These are phyloP conservation scores for Chascanopsetta lugubris DNA, from an alignment of 2,113 vertebrate genomes.

Conservation along the genomic window DNA sequence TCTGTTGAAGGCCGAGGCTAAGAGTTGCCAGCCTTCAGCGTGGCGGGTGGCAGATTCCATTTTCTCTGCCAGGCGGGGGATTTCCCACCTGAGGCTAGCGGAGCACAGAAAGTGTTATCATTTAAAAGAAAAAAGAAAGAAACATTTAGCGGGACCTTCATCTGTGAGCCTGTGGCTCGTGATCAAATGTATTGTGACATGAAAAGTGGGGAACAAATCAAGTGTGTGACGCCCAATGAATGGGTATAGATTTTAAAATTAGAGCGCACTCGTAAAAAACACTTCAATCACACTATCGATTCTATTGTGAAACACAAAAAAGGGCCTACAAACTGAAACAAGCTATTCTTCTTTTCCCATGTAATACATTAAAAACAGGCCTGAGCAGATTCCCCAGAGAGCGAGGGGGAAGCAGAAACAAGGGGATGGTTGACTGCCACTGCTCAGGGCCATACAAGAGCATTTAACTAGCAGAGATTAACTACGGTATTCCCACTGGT, in stretches of 20 bases:
- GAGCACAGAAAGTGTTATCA: conserved; percentile 43
- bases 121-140: conserved; percentile 41
- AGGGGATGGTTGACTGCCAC: conserved; percentile 62
- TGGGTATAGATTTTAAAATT: too few relatives aligned
- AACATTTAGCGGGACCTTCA: conserved; percentile 40
- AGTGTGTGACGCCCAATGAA: conserved; percentile 39
- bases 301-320: conserved; percentile 31
- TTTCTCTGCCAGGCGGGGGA: conserved; percentile 58
- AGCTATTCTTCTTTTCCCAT: conserved; percentile 27
- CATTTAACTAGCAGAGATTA: conserved; percentile 78
- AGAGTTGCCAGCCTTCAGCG: conserved; percentile 34
- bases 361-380: conserved; percentile 51
- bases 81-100: conserved; percentile 61
- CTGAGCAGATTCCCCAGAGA: conserved; percentile 50
- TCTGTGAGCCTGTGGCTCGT: conserved; percentile 27
- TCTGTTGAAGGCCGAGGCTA: conserved; percentile 33
- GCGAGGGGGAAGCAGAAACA: conserved; percentile 46
- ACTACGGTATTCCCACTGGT: conserved; percentile 74
- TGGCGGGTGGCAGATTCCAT: conserved; percentile 67
- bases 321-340: conserved; percentile 31
- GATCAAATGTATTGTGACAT: conserved; percentile 46
- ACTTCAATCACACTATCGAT: conserved; percentile 23
- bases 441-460: conserved; percentile 74
- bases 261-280: too few relatives aligned
- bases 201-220: conserved; percentile 23